Evolutionary conservation across 2,797 vertebrate genomes (phyloP).

Genomic region (Apodemus agrarius): DNA sequence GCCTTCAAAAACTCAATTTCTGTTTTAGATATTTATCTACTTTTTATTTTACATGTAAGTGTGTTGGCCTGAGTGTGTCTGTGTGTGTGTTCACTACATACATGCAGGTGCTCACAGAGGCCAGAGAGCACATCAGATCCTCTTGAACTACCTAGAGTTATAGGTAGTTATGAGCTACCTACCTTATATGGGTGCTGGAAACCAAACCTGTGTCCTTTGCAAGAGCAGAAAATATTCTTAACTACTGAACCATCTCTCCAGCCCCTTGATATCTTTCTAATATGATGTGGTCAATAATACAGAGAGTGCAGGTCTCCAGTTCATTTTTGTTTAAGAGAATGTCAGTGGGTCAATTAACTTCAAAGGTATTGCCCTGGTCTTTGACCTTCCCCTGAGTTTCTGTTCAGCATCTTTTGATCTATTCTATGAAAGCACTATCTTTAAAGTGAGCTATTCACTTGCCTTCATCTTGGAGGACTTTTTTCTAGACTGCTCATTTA

Average conservation of each 20-base stretch:
- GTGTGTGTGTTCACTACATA: not conserved
- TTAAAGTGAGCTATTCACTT: conserved; percentile 49
- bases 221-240: not conserved
- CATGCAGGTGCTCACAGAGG: too few relatives aligned
- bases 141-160: too few relatives aligned
- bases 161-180: not conserved
- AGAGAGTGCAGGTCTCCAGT: conserved; percentile 35
- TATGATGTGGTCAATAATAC: conserved; percentile 24
- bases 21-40: not conserved
- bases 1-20: conserved; percentile 14
- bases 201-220: not conserved
- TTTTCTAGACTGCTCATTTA: conserved; percentile 44
- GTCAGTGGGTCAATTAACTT: conserved; percentile 40
- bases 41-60: not conserved
- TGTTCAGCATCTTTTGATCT: conserved; percentile 18
- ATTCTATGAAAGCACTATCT: conserved; percentile 34
- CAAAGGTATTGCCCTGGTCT: conserved; percentile 28
- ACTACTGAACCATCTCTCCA: not conserved
- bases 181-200: not conserved
- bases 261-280: conserved; percentile 19
- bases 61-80: not conserved
- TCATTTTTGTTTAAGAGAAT: conserved; percentile 60
- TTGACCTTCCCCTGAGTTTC: conserved; percentile 42
- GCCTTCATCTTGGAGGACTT: conserved; percentile 34
- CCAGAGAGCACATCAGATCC: not conserved